Evolutionary conservation across 2,888 invertebrate species (phyloP).

Genomic region (Epinotia nisella): DNA sequence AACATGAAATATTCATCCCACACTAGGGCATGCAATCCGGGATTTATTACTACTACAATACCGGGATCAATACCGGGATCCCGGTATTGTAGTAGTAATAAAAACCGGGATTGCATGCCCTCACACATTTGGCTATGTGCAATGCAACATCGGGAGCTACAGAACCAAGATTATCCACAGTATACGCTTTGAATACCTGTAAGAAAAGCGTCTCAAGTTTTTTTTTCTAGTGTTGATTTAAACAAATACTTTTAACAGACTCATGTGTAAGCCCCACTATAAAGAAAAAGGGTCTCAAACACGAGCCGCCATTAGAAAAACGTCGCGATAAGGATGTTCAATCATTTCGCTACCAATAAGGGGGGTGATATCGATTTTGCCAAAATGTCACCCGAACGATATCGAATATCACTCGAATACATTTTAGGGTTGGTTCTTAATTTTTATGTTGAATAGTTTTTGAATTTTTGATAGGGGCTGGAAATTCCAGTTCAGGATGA

Average conservation of each 20-base stretch:
- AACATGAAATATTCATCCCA: too few relatives aligned
- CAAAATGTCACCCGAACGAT: constrained; percentile 77
- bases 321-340: constrained; percentile 85
- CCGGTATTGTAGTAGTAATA: too few relatives aligned
- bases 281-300: constrained; percentile 81
- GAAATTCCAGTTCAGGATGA: not conserved
- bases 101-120: too few relatives aligned
- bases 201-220: too few relatives aligned
- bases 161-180: too few relatives aligned
- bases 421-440: constrained; percentile 55
- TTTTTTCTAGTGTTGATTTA: not conserved
- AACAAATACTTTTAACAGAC: not conserved
- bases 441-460: constrained; percentile 25
- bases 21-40: too few relatives aligned
- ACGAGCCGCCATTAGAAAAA: constrained; percentile 83
- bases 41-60: too few relatives aligned
- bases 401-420: constrained; percentile 70
- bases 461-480: not conserved
- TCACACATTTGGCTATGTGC: too few relatives aligned
- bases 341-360: constrained; percentile 85
- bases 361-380: constrained; percentile 82
- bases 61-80: too few relatives aligned
- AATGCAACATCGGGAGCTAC: too few relatives aligned
- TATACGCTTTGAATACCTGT: too few relatives aligned
- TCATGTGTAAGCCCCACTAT: constrained; percentile 66